A percentile compares a stretch with the other conserved stretches of the same genome.
These are phyloP conservation scores for Aphis craccivora DNA, from an alignment of 1,140 invertebrate species.

Conservation along the genomic window DNA sequence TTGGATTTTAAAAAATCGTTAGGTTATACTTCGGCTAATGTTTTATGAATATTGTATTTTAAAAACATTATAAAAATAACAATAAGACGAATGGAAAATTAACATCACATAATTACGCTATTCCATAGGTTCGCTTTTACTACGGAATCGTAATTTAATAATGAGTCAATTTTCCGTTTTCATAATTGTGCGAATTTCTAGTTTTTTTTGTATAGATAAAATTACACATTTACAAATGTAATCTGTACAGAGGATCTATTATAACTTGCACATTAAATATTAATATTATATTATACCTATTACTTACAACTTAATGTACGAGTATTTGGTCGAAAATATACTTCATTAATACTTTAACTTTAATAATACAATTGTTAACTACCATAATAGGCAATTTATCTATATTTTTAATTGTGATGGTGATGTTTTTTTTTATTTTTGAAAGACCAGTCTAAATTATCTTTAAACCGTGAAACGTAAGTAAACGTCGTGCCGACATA, in stretches of 20 bases:
- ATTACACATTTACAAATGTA: not conserved
- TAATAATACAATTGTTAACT: not conserved
- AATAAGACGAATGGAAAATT: not conserved
- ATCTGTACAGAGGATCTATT: not conserved
- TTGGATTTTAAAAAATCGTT: no score
- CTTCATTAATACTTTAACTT: constrained; percentile 6
- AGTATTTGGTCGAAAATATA: not conserved
- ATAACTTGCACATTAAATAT: not conserved
- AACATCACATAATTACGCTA: not conserved
- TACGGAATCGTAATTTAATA: not conserved
- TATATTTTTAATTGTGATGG: not conserved
- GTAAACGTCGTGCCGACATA: not conserved
- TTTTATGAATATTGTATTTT: not conserved
- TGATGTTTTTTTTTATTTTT: not conserved
- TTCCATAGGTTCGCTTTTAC: not conserved
- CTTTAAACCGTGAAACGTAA: not conserved
- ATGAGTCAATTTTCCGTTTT: not conserved
- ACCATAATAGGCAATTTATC: not conserved
- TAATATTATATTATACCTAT: not conserved
- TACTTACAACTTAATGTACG: not conserved
- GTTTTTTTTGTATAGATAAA: not conserved
- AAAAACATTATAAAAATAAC: not conserved
- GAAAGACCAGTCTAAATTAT: not conserved
- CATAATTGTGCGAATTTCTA: not conserved
- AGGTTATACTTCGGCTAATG: no score